A percentile compares a stretch with the other conserved stretches of the same genome.
Conservation (phyloP, 2,113 vertebrate genomes). For the Seriola dumerili region DNA sequence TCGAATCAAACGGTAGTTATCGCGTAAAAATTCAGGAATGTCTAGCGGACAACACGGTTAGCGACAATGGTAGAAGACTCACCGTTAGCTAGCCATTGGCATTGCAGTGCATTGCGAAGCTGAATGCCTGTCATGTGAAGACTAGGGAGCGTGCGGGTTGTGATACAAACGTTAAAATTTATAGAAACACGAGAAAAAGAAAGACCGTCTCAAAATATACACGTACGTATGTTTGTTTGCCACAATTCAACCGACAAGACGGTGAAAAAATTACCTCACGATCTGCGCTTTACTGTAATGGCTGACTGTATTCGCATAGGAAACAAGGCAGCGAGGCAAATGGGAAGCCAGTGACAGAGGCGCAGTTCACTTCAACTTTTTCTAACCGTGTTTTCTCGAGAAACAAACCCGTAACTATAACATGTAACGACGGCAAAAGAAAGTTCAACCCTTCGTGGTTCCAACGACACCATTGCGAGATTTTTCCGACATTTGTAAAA, state of each 20-base stretch:
- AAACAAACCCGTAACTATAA: constrained; percentile 59
- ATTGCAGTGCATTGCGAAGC: constrained; percentile 84
- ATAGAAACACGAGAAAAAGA: constrained; percentile 75
- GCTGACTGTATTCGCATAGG: constrained; percentile 92
- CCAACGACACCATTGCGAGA: constrained; percentile 53
- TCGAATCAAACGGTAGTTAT: constrained; percentile 54
- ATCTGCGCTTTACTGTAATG: constrained; percentile 91
- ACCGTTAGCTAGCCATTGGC: constrained; percentile 81
- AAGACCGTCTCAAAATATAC: constrained; percentile 5
- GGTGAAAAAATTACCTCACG: constrained; percentile 68
- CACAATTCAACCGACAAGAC: constrained; percentile 32
- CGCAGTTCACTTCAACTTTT: constrained; percentile 93
- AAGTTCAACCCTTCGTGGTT: constrained; percentile 73
- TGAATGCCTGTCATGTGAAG: constrained; percentile 80
- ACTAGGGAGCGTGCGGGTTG: constrained; percentile 55
- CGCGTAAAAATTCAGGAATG: constrained; percentile 74
- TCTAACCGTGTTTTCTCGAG: constrained; percentile 81
- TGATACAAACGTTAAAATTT: constrained; percentile 12
- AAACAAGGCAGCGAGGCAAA: constrained; percentile 86
- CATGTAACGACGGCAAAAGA: constrained; percentile 77
- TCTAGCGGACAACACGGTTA: constrained; percentile 73
- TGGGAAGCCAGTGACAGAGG: constrained; percentile 81
- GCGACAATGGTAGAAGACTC: constrained; percentile 81
- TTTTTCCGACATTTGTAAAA: constrained; percentile 71
- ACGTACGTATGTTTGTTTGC: constrained; percentile 20